phyloP scores from a whole-genome alignment of 1,140 invertebrate genomes.

The Drosophila ananassae region DNA sequence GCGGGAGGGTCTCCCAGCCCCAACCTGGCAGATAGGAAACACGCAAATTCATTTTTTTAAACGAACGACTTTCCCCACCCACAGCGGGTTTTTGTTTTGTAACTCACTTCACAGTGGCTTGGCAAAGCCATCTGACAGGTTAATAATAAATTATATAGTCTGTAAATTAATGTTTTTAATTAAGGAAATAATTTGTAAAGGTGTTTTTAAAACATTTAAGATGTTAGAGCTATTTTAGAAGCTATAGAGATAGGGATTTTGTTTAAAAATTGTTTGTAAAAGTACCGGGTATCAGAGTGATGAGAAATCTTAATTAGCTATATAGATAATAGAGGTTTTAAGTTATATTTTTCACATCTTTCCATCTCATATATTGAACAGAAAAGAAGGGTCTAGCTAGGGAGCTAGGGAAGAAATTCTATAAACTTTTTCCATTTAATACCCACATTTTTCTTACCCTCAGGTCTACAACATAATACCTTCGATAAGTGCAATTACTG shows the following conservation, averaged over 20 bases:
- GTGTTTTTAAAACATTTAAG: too few relatives aligned
- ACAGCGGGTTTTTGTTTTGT: background rate
- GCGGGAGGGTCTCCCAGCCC: background rate
- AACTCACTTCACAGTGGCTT: background rate
- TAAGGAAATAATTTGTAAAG: background rate
- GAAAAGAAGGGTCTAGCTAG: too few relatives aligned
- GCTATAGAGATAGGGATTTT: too few relatives aligned
- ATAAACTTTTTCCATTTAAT: background rate
- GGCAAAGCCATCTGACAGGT: background rate
- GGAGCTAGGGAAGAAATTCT: background rate
- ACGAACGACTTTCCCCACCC: conserved; percentile 1
- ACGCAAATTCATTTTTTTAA: conserved; percentile 25
- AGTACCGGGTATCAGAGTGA: too few relatives aligned
- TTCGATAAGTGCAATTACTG: conserved; percentile 96
- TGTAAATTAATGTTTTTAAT: background rate
- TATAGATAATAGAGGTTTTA: too few relatives aligned
- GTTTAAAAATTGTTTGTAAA: too few relatives aligned
- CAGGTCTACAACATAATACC: conserved; percentile 96
- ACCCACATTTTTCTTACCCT: conserved; percentile 41
- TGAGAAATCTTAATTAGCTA: too few relatives aligned
- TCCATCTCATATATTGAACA: too few relatives aligned
- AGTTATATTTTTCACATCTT: too few relatives aligned
- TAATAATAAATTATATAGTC: background rate
- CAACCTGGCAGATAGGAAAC: background rate
- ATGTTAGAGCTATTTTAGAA: too few relatives aligned